Evolutionary conservation across 2,888 invertebrate species (phyloP).

Genomic region (Schrankia costaestrigalis): DNA sequence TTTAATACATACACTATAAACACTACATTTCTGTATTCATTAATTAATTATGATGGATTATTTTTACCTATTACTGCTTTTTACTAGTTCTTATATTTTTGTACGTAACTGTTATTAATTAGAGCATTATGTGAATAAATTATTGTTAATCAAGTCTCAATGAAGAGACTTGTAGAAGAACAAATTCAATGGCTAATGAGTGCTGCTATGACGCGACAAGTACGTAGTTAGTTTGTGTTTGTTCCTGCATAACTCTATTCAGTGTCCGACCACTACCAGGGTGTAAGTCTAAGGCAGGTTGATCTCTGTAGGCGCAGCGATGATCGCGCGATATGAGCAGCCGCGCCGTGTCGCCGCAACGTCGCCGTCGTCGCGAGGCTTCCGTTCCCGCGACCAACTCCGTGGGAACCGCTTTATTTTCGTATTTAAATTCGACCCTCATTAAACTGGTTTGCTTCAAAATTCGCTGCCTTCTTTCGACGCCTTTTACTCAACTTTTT

Average conservation of each 20-base stretch:
- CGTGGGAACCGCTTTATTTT: conserved; percentile 80
- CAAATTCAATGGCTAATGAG: too few species aligned
- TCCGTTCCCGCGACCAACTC: conserved; percentile 78
- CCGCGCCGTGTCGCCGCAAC: conserved; percentile 53
- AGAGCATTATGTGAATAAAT: too few species aligned
- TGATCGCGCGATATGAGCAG: conserved; percentile 42
- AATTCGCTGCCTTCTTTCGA: conserved; percentile 80
- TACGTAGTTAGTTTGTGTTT: too few species aligned
- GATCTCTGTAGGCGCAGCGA: conserved; percentile 36
- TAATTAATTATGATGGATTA: conserved; percentile 6
- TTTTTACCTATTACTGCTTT: conserved; percentile 10
- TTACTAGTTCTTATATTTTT: conserved; percentile 11
- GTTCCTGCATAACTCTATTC: too few species aligned
- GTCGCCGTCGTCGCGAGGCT: conserved; percentile 53
- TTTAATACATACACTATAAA: neutral
- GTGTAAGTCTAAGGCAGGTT: too few species aligned
- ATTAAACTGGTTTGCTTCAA: conserved; percentile 80
- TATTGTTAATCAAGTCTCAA: too few species aligned
- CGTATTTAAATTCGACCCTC: conserved; percentile 80
- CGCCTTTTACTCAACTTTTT: conserved; percentile 81
- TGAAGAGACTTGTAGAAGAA: too few species aligned
- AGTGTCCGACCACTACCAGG: too few species aligned
- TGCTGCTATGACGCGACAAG: too few species aligned
- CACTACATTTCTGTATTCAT: conserved; percentile 1
- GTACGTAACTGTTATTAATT: too few species aligned